Percentiles rank a stretch among this genome's conserved stretches.
Evolutionary conservation across 1,140 invertebrate genomes (phyloP).

Genomic region (Gyrodactylus salaris): DNA sequence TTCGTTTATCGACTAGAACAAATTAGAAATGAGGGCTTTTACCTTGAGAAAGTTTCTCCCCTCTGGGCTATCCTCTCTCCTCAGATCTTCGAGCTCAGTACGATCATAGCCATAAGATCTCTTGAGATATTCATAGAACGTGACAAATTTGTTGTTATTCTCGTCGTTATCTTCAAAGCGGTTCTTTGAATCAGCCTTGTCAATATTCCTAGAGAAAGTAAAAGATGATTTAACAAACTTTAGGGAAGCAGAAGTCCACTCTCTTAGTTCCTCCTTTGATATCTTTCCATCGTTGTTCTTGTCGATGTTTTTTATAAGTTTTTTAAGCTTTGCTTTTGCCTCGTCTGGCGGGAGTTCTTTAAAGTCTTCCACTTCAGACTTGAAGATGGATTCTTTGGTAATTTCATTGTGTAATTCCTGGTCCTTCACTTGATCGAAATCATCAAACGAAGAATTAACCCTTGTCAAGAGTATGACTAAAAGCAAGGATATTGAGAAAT

Average conservation of each 20-base stretch:
- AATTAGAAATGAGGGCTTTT: no score
- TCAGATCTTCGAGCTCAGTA: background rate
- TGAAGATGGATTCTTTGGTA: no score
- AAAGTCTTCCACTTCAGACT: background rate
- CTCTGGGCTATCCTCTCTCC: background rate
- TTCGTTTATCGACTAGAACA: background rate
- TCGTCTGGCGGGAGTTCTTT: background rate
- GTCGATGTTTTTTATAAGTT: slow-evolving; percentile 81
- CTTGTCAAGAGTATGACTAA: no score
- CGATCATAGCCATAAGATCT: background rate
- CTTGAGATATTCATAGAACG: background rate
- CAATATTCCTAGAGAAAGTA: background rate
- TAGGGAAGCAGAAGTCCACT: slow-evolving; percentile 31
- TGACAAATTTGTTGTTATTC: background rate
- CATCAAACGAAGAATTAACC: no score
- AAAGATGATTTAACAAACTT: background rate
- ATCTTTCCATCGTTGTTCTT: slow-evolving; percentile 46
- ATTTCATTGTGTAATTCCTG: no score
- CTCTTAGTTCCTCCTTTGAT: slow-evolving; percentile 50
- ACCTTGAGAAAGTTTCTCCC: background rate
- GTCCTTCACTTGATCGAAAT: no score
- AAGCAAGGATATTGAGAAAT: no score
- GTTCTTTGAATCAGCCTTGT: background rate
- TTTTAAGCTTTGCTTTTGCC: slow-evolving; percentile 8
- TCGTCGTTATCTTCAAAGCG: background rate